Evolutionary conservation across 2,888 invertebrate genomes (phyloP).

Genomic region (Lasioglossum morio): DNA sequence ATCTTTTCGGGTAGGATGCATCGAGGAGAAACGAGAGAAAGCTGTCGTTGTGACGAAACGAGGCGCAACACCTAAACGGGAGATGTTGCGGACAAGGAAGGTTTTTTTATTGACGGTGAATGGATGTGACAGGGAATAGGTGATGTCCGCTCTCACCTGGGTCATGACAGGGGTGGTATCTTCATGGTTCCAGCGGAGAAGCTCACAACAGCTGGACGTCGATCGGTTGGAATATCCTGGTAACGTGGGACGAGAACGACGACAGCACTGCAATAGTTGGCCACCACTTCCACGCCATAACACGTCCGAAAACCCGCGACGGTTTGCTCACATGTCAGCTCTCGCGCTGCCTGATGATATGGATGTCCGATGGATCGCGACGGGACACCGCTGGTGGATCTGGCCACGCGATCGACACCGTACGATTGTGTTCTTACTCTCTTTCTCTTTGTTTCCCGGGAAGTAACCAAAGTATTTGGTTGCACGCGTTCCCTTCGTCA

Average conservation of each 20-base stretch:
- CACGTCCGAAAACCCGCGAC: constrained; percentile 47
- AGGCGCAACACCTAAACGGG: neutral
- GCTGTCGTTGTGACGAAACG: constrained; percentile 7
- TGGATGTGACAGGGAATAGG: neutral
- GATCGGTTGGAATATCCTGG: constrained; percentile 53
- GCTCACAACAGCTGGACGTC: constrained; percentile 47
- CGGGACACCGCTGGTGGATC: neutral
- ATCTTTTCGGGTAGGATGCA: neutral
- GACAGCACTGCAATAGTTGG: constrained; percentile 53
- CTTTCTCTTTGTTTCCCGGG: neutral
- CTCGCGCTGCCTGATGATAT: constrained; percentile 1
- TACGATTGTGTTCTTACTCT: constrained; percentile 12
- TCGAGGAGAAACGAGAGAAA: neutral
- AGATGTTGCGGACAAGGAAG: neutral
- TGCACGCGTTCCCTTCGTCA: constrained; percentile 61
- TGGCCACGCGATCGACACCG: constrained; percentile 16
- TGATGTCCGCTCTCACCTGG: constrained; percentile 70
- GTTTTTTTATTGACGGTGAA: neutral
- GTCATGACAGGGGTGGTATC: constrained; percentile 76
- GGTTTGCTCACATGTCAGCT: constrained; percentile 52
- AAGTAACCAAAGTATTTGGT: constrained; percentile 24
- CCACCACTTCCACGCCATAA: constrained; percentile 66
- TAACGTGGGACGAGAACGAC: constrained; percentile 33
- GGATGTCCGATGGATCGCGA: constrained; percentile 6
- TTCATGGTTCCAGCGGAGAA: constrained; percentile 71